A percentile compares a stretch with the other conserved stretches of the same genome.
Evolutionary conservation across 2,888 invertebrate species (phyloP).

Genomic region (Zygothrica quintamaculata): DNA sequence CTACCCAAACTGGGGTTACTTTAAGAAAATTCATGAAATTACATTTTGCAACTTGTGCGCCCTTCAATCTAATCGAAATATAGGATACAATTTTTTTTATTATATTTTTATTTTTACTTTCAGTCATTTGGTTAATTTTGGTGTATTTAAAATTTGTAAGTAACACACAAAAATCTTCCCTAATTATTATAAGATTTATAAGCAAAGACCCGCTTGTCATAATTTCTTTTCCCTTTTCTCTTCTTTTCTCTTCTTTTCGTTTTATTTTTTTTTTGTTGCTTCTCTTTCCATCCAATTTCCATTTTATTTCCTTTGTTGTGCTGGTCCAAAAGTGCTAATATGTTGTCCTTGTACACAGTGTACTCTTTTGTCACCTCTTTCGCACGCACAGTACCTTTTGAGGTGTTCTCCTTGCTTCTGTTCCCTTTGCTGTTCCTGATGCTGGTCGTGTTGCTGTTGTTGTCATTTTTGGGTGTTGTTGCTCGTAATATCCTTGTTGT

Average conservation of each 20-base stretch:
- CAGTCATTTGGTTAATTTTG: constrained; percentile 29
- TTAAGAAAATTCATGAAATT: not conserved
- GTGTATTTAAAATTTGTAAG: constrained; percentile 32
- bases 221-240: constrained; percentile 19
- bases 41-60: constrained; percentile 12
- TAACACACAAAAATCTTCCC: constrained; percentile 37
- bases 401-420: constrained; percentile 4
- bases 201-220: constrained; percentile 44
- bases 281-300: not conserved
- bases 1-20: too few relatives aligned
- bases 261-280: constrained; percentile 22
- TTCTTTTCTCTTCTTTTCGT: not conserved
- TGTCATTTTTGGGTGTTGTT: constrained; percentile 27
- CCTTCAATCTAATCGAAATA: constrained; percentile 16
- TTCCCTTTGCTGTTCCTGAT: constrained; percentile 1
- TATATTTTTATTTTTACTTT: constrained; percentile 7
- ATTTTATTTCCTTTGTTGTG: constrained; percentile 17
- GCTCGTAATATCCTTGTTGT: constrained; percentile 31
- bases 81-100: constrained; percentile 10
- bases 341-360: constrained; percentile 46
- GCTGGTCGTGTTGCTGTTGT: constrained; percentile 15
- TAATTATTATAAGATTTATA: constrained; percentile 62
- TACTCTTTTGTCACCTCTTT: constrained; percentile 16
- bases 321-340: constrained; percentile 65
- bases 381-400: not conserved